Conservation (phyloP, 1,140 invertebrate genomes). For the Drosophila tropicalis region DNA sequence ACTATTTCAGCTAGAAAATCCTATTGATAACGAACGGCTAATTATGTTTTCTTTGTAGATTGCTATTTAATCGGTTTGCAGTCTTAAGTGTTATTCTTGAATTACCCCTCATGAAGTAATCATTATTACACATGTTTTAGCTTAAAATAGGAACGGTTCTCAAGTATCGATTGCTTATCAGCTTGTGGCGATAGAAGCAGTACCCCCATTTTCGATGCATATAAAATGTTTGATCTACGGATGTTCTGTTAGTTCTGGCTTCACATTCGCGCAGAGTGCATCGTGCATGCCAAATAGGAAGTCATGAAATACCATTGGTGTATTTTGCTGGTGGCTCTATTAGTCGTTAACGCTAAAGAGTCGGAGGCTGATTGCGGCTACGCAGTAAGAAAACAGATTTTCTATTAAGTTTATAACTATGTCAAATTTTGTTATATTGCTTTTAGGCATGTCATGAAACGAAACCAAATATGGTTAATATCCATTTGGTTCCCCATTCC, state of each 20-base stretch:
- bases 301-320: constrained; percentile 14
- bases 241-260: constrained; percentile 19
- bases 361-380: constrained; percentile 1
- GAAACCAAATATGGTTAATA: constrained; percentile 88
- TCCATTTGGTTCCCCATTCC: constrained; percentile 92
- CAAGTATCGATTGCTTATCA: constrained; percentile 25
- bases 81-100: neutral
- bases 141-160: neutral
- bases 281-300: neutral
- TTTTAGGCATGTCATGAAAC: constrained; percentile 86
- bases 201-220: constrained; percentile 3
- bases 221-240: constrained; percentile 25
- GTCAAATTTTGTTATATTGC: neutral
- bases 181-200: neutral
- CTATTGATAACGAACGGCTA: neutral
- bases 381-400: neutral
- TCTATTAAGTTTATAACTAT: neutral
- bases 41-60: neutral
- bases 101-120: neutral
- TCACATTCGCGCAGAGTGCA: neutral
- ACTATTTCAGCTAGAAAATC: neutral
- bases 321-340: neutral
- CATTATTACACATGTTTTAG: neutral
- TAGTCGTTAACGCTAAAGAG: neutral
- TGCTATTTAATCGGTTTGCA: constrained; percentile 2